These are phyloP conservation scores for Thomomys bottae DNA, from an alignment of 2,113 vertebrate species.

Conservation along the genomic window DNA sequence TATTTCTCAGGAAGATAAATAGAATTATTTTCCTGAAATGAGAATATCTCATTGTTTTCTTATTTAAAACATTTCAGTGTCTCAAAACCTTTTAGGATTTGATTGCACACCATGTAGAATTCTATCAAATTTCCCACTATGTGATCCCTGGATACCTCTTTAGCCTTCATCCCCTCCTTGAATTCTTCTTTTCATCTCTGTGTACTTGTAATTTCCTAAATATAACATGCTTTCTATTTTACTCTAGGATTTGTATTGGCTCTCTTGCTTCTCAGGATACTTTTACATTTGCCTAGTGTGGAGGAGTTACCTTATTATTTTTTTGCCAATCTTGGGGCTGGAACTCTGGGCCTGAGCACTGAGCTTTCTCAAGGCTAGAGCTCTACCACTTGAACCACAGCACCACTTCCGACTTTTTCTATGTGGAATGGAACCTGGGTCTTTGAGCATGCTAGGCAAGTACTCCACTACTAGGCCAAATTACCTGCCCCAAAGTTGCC, in stretches of 20 bases:
- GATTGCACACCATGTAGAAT: neutral
- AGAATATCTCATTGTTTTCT: neutral
- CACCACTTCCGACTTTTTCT: no score
- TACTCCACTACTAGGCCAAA: no score
- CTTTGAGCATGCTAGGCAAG: no score
- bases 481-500: no score
- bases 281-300: neutral
- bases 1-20: neutral
- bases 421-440: no score
- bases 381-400: no score
- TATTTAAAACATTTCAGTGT: neutral
- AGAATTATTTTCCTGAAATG: slow-evolving; percentile 28
- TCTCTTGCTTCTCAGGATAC: neutral
- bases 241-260: neutral
- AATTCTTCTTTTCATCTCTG: neutral
- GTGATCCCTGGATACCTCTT: neutral
- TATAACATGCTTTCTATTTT: neutral
- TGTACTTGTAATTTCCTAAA: neutral
- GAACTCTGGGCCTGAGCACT: no score
- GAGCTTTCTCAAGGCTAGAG: no score
- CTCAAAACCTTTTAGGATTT: neutral
- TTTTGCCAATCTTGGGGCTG: no score
- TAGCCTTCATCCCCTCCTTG: neutral
- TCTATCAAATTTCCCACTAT: neutral
- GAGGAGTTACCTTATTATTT: neutral